Percentiles rank a stretch among this genome's conserved stretches.
These are phyloP conservation scores for Tribolium madens DNA, from an alignment of 1,140 invertebrate species.

Conservation along the genomic window DNA sequence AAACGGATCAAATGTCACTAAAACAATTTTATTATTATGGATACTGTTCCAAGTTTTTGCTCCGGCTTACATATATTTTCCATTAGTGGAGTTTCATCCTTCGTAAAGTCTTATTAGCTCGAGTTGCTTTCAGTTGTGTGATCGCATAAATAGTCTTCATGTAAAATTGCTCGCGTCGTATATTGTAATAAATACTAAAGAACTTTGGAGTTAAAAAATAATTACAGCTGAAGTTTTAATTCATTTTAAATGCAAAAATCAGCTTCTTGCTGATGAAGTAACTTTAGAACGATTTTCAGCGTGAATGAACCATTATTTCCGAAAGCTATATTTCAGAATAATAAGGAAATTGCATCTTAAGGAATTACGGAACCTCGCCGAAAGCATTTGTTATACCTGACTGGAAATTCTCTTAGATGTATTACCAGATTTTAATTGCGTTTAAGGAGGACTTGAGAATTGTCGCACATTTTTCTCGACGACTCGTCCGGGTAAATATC, in stretches of 20 bases:
- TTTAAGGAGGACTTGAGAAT: background rate
- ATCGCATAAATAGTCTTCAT: conserved; percentile 6
- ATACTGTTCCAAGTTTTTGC: background rate
- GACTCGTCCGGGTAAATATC: background rate
- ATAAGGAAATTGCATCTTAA: conserved; percentile 39
- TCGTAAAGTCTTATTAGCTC: conserved; percentile 9
- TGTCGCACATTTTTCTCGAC: conserved; percentile 3
- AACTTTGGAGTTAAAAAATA: background rate
- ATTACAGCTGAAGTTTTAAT: background rate
- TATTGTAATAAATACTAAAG: background rate
- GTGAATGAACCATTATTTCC: conserved; percentile 26
- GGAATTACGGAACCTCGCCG: conserved; percentile 23
- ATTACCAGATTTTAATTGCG: conserved; percentile 19
- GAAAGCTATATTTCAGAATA: conserved; percentile 36
- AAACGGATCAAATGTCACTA: background rate
- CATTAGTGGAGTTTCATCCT: conserved; percentile 14
- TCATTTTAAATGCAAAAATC: background rate
- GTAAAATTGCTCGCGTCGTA: background rate
- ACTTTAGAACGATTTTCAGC: conserved; percentile 14
- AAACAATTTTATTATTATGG: conserved; percentile 33
- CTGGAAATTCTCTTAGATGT: conserved; percentile 17
- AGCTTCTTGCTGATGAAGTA: conserved; percentile 14
- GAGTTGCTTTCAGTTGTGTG: conserved; percentile 5
- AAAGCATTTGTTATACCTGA: conserved; percentile 12
- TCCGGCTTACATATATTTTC: conserved; percentile 32